Conservation (phyloP, 2,888 invertebrate species). For the Zhengitettix transpicula region DNA sequence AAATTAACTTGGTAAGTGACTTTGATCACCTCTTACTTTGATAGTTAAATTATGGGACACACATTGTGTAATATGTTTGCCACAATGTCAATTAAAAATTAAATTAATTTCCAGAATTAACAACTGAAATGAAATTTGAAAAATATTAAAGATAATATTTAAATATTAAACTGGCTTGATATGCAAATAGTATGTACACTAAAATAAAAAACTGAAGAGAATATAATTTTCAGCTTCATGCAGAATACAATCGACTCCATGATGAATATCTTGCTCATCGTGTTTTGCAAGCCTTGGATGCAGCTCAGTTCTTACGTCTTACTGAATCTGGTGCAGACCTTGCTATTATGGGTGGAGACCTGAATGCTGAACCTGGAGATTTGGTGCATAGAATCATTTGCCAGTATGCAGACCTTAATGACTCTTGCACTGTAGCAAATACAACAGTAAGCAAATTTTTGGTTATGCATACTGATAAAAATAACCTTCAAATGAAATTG, state of each 20-base stretch:
- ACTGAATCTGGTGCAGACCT: conserved; percentile 65
- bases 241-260: conserved; percentile 68
- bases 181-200: neutral
- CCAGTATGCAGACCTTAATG: conserved; percentile 14
- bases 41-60: too few species aligned
- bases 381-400: conserved; percentile 43
- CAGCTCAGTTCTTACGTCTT: conserved; percentile 82
- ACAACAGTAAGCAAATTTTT: too few species aligned
- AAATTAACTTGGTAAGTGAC: too few species aligned
- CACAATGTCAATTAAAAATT: too few species aligned
- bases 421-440: conserved; percentile 13
- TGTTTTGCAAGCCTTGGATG: conserved; percentile 83
- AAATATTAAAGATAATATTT: too few species aligned
- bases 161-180: neutral
- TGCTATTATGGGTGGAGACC: conserved; percentile 80
- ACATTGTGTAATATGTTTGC: too few species aligned
- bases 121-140: too few species aligned
- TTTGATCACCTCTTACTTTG: too few species aligned
- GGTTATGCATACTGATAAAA: too few species aligned
- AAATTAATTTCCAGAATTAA: too few species aligned
- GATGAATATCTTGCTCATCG: conserved; percentile 89
- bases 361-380: conserved; percentile 82
- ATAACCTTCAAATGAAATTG: too few species aligned
- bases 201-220: too few species aligned
- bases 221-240: conserved; percentile 57